These are phyloP conservation scores for Pseudomyrmex sp. DNA, from an alignment of 1,140 invertebrate species.

Conservation along the genomic window DNA sequence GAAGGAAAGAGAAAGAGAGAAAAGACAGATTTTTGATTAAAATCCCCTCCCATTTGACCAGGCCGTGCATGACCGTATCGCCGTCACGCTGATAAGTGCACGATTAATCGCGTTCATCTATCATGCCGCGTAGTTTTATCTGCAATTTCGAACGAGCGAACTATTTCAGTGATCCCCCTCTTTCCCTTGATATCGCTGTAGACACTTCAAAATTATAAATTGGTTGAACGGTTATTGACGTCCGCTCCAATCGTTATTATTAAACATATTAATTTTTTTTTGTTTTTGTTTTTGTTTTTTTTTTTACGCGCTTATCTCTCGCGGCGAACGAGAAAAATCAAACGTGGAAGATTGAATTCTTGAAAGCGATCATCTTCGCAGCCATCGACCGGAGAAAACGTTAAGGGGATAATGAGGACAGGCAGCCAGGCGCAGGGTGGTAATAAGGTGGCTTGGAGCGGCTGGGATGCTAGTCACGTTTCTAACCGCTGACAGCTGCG, in stretches of 20 bases:
- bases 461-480: conserved; percentile 85
- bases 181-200: too few relatives aligned
- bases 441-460: conserved; percentile 82
- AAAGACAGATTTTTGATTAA: conserved; percentile 57
- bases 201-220: too few relatives aligned
- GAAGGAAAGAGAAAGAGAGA: not conserved
- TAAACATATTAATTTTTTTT: not conserved
- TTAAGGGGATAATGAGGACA: conserved; percentile 85
- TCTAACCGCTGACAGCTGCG: conserved; percentile 84
- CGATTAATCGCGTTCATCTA: conserved; percentile 72
- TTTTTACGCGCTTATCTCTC: too few relatives aligned
- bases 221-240: not conserved
- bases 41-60: conserved; percentile 30
- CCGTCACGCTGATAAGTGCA: conserved; percentile 71
- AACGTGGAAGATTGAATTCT: conserved; percentile 80
- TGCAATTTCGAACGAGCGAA: conserved; percentile 63
- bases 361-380: conserved; percentile 70
- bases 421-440: conserved; percentile 79
- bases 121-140: conserved; percentile 58
- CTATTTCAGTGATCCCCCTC: conserved; percentile 3
- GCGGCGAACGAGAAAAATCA: conserved; percentile 7
- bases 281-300: not conserved
- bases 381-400: conserved; percentile 77
- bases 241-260: not conserved
- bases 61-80: conserved; percentile 54